These are phyloP conservation scores for Octonoba sinensis DNA, from an alignment of 2,888 invertebrate genomes.

Conservation along the genomic window DNA sequence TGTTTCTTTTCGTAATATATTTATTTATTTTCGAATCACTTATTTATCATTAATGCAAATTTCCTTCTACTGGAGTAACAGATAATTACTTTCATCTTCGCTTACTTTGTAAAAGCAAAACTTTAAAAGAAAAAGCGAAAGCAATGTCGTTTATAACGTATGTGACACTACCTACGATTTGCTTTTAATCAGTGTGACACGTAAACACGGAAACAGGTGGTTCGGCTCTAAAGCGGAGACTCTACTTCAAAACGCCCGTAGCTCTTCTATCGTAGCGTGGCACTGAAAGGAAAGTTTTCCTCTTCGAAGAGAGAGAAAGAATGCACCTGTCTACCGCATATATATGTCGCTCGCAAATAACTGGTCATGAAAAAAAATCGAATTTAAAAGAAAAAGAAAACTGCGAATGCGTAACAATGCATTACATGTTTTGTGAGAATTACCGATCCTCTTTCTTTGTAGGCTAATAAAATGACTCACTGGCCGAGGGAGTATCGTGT, in stretches of 20 bases:
- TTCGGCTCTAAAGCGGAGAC: constrained; percentile 18
- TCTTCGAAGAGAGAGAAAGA: constrained; percentile 27
- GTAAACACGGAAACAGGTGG: constrained; percentile 49
- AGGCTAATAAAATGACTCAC: too few relatives aligned
- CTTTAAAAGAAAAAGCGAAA: too few relatives aligned
- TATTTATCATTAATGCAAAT: too few relatives aligned
- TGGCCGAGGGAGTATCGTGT: too few relatives aligned
- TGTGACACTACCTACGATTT: not conserved
- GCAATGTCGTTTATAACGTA: not conserved
- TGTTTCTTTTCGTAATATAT: too few relatives aligned
- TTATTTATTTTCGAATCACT: too few relatives aligned
- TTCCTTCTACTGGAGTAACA: too few relatives aligned
- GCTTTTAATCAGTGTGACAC: constrained; percentile 35
- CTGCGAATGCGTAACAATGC: too few relatives aligned
- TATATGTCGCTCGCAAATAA: constrained; percentile 31
- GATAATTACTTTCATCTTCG: too few relatives aligned
- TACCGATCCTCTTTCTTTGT: too few relatives aligned
- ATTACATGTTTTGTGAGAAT: too few relatives aligned
- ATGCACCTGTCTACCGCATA: constrained; percentile 50
- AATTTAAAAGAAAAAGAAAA: not conserved
- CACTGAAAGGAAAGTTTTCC: constrained; percentile 43
- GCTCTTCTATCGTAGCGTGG: constrained; percentile 35
- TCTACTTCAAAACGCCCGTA: constrained; percentile 18
- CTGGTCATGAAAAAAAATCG: constrained; percentile 1
- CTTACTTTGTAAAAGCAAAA: too few relatives aligned